Conservation (phyloP, 1,140 invertebrate genomes). For the Laupala kohalensis region DNA sequence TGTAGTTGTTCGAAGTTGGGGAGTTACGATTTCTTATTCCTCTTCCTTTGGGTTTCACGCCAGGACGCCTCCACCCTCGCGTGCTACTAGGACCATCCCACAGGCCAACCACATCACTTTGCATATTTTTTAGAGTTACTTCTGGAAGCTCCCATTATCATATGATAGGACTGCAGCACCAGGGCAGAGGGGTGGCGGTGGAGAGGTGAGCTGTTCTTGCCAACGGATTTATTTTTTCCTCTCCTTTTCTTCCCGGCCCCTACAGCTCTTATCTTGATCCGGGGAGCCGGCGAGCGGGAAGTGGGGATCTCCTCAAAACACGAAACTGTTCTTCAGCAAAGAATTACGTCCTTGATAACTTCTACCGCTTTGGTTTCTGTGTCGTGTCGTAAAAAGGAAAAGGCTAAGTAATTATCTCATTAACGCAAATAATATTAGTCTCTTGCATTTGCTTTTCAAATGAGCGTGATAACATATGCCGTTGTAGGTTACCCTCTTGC, state of each 20-base stretch:
- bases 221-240: background rate
- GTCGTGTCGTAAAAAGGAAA: background rate
- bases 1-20: too few relatives aligned
- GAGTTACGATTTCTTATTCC: background rate
- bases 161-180: background rate
- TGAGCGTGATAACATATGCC: background rate
- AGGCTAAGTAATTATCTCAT: background rate
- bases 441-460: too few relatives aligned
- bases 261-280: background rate
- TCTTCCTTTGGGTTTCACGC: too few relatives aligned
- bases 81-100: background rate
- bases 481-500: background rate
- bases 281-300: background rate
- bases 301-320: background rate
- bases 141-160: background rate
- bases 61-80: background rate
- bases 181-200: too few relatives aligned
- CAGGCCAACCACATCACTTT: background rate
- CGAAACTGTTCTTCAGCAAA: background rate
- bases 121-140: background rate
- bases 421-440: background rate
- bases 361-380: background rate
- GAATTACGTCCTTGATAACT: background rate
- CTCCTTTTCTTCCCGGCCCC: background rate
- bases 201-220: background rate